Conservation (phyloP, 2,888 invertebrate species). For the Eupelmus urozonus region DNA sequence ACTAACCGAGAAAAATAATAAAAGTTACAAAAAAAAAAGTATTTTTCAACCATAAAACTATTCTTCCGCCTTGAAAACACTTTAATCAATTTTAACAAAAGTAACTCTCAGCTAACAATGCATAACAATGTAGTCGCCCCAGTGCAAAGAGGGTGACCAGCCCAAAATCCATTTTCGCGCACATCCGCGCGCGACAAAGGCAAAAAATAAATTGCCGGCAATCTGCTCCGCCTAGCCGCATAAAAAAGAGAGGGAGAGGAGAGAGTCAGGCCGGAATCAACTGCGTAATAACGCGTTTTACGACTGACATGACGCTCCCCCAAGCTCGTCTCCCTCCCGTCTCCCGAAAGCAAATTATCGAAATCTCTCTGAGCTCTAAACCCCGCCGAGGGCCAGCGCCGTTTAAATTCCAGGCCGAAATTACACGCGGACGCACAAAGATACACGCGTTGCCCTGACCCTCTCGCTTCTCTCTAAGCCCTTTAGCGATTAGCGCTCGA, state of each 20-base stretch:
- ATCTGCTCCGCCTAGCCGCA: background rate
- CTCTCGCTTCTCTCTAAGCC: background rate
- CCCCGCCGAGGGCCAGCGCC: conserved; percentile 14
- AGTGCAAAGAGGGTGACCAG: background rate
- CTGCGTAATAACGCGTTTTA: conserved; percentile 45
- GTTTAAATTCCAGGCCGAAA: conserved; percentile 53
- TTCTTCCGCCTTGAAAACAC: no score
- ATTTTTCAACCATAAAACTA: background rate
- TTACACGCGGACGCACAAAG: conserved; percentile 34
- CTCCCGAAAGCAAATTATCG: conserved; percentile 48
- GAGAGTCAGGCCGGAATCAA: conserved; percentile 23
- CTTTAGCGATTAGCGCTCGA: conserved; percentile 37
- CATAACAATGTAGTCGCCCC: no score
- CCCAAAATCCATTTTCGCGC: conserved; percentile 5
- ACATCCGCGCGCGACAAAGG: conserved; percentile 12
- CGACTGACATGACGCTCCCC: conserved; percentile 25
- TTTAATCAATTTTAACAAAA: background rate
- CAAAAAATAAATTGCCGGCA: conserved; percentile 5
- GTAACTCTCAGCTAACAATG: background rate
- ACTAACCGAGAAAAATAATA: no score
- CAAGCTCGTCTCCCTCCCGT: background rate
- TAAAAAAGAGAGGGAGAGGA: background rate
- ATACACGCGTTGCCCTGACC: conserved; percentile 23
- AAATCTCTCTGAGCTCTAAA: conserved; percentile 36
- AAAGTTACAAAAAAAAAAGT: background rate